phyloP scores from a whole-genome alignment of 2,888 invertebrate genomes.

The Gisinianus flammeolus region DNA sequence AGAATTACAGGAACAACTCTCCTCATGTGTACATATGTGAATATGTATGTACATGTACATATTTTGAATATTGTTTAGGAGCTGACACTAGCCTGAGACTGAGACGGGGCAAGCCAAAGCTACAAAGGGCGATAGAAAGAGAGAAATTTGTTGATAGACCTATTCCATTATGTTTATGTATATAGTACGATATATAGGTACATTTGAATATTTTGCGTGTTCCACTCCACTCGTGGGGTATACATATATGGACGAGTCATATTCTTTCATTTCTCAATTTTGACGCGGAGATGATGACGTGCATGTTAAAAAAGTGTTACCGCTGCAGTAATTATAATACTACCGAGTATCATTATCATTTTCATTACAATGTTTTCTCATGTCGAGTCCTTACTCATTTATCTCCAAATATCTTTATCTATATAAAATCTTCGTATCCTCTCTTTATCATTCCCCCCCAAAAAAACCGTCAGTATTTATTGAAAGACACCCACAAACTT shows the following conservation, averaged over 20 bases:
- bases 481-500: neutral
- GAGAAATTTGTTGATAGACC: too few relatives aligned
- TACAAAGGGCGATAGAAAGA: too few relatives aligned
- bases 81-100: too few relatives aligned
- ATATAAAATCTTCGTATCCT: neutral
- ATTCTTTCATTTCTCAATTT: conserved; percentile 33
- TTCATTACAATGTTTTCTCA: neutral
- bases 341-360: neutral
- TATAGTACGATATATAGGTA: neutral
- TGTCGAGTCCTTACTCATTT: neutral
- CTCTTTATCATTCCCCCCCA: neutral
- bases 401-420: neutral
- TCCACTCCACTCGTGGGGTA: neutral
- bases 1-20: too few relatives aligned
- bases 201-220: neutral
- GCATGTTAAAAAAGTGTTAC: neutral
- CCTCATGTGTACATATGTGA: too few relatives aligned
- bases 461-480: neutral
- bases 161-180: too few relatives aligned
- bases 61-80: too few relatives aligned
- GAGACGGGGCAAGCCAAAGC: too few relatives aligned
- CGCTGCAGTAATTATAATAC: conserved; percentile 21
- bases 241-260: neutral
- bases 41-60: too few relatives aligned
- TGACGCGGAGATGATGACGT: conserved; percentile 21